Conservation (phyloP, 2,888 invertebrate species). For the Dryocosmus kuriphilus region DNA sequence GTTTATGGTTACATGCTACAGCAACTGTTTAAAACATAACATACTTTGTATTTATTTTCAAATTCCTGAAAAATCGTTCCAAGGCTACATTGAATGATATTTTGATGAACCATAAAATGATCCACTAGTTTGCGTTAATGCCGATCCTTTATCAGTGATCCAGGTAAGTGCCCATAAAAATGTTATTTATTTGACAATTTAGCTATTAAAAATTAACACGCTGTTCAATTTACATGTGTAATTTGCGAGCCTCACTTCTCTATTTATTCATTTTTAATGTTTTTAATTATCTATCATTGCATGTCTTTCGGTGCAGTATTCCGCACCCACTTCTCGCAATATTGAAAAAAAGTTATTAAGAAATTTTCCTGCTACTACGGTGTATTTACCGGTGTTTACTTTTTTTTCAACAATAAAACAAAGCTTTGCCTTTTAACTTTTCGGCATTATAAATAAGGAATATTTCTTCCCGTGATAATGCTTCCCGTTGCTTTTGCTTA, state of each 20-base stretch:
- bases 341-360: not conserved
- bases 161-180: not conserved
- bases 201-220: not conserved
- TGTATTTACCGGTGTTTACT: not conserved
- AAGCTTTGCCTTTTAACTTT: constrained; percentile 23
- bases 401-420: constrained; percentile 3
- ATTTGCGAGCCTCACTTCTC: not conserved
- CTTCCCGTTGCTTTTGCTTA: constrained; percentile 23
- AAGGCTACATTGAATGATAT: not conserved
- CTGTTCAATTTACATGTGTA: not conserved
- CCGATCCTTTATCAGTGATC: not conserved
- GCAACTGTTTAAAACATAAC: not conserved
- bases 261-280: too few relatives aligned
- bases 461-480: constrained; percentile 16
- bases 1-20: not conserved
- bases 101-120: not conserved
- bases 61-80: not conserved
- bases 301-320: too few relatives aligned
- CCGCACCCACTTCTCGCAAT: too few relatives aligned
- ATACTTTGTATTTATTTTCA: not conserved
- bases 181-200: not conserved
- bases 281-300: not conserved
- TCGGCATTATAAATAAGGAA: constrained; percentile 18
- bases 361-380: not conserved
- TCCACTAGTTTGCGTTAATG: not conserved